These are phyloP conservation scores for Zaprionus davidi DNA, from an alignment of 1,140 invertebrate genomes.

Conservation along the genomic window DNA sequence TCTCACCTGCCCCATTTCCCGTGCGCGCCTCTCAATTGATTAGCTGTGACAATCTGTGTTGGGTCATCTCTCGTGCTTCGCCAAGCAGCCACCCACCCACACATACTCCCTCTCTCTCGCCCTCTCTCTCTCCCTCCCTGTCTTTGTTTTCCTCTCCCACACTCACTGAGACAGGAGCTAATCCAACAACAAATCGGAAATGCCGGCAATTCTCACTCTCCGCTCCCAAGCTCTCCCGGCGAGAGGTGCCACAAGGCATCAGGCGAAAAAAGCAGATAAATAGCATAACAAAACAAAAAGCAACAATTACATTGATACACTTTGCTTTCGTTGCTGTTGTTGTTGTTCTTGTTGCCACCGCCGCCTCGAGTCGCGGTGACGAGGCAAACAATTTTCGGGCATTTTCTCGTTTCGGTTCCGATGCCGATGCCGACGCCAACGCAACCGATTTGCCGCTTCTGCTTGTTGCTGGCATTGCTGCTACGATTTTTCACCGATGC, in stretches of 20 bases:
- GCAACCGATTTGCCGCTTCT: conserved; percentile 66
- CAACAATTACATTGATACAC: conserved; percentile 68
- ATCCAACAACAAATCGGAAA: conserved; percentile 59
- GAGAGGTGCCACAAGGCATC: conserved; percentile 21
- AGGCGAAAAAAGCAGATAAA: conserved; percentile 19
- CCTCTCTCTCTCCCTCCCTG: conserved; percentile 12
- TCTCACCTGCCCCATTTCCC: not conserved
- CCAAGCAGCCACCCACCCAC: conserved; percentile 9
- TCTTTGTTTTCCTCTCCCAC: conserved; percentile 39
- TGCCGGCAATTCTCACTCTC: conserved; percentile 57
- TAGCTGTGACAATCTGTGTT: conserved; percentile 39
- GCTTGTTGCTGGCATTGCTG: conserved; percentile 45
- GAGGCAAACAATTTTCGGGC: conserved; percentile 70
- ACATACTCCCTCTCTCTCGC: not conserved
- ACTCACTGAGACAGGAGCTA: conserved; percentile 37
- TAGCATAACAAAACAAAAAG: conserved; percentile 58
- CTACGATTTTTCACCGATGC: conserved; percentile 71
- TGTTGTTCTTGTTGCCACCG: conserved; percentile 21
- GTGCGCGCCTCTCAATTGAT: conserved; percentile 18
- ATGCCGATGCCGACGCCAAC: conserved; percentile 74
- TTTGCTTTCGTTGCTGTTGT: conserved; percentile 19
- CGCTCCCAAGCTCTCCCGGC: conserved; percentile 6
- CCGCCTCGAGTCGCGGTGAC: conserved; percentile 32
- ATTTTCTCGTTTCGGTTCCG: conserved; percentile 56
- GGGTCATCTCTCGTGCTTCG: conserved; percentile 13